Conservation (phyloP, 2,113 vertebrate species). For the Gymnarchus niloticus region DNA sequence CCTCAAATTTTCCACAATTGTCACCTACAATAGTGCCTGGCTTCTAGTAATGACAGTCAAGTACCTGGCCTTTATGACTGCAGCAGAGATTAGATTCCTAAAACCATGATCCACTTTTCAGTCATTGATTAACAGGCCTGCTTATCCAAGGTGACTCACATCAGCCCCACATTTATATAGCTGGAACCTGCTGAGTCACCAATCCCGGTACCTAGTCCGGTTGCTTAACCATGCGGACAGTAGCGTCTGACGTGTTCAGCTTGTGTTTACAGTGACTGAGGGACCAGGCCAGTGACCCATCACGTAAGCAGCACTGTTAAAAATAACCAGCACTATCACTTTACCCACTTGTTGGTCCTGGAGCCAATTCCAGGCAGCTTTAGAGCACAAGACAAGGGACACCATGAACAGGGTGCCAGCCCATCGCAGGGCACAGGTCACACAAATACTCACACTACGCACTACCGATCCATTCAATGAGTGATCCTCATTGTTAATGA, state of each 20-base stretch:
- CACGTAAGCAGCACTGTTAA: neutral
- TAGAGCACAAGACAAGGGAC: no score
- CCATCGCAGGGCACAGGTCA: no score
- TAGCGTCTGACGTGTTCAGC: no score
- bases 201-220: no score
- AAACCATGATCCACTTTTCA: neutral
- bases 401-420: no score
- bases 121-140: neutral
- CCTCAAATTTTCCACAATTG: neutral
- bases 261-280: no score
- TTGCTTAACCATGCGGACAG: no score
- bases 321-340: neutral
- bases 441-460: no score
- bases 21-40: neutral
- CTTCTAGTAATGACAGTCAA: neutral
- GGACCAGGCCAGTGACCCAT: no score
- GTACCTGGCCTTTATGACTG: neutral
- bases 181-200: no score
- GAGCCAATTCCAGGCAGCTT: neutral
- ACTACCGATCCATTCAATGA: no score
- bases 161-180: no score
- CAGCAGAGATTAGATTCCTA: neutral
- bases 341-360: neutral
- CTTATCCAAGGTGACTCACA: constrained; percentile 2
- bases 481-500: neutral